Base-by-base conservation (phyloP, 2,797 vertebrate genomes). In the Paedocypris micromegethes region DNA sequence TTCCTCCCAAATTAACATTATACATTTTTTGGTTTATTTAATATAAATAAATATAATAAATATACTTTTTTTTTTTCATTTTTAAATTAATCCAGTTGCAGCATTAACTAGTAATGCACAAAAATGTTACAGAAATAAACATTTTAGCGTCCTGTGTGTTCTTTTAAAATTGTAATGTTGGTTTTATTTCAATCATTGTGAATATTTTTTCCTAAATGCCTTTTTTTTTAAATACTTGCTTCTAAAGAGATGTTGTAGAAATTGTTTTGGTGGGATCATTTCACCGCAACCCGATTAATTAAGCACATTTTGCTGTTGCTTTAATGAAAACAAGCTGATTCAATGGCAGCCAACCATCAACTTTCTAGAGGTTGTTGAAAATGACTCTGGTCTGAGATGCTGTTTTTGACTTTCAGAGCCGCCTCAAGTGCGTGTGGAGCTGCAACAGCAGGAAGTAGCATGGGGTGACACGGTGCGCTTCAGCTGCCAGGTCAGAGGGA, bases 391-490 rank as follows among this genome's bases (percentile, higher is more conserved):
- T 51, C 53, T 55, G 9, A 66, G 38, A 6, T 61, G 43, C 2
- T 61, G 58, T 37, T 64, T 3, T 69, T 23, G 5, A 43, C 42
- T 50, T 67, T 54, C 91, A 98, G 96, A 98, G 72, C 95, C 95
- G 40, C 95, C 95, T 0, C 93, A 93, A 82, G 96, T 98, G 83
- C 92, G 87, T 0, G 82, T 98, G 84, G 94, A 94, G 85, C 83
- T 94, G 73, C 92, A 92, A 70, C 94, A 92, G 82, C 93, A 92
- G 81, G 88, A 93, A 72, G 91, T 90, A 1, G 75, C 83, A 0
- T 91, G 91, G 80, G 96, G 95, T 0, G 91, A 94, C 78, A 93
- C 85, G 0, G 94, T 94, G 79, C 93, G 91, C 71, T 91, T 98
- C 81, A 90, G 82, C 63, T 98, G 96, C 9, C 89, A 93, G 81